Evolutionary conservation across 1,140 invertebrate species (phyloP).

Genomic region (Chlorops oryzae): DNA sequence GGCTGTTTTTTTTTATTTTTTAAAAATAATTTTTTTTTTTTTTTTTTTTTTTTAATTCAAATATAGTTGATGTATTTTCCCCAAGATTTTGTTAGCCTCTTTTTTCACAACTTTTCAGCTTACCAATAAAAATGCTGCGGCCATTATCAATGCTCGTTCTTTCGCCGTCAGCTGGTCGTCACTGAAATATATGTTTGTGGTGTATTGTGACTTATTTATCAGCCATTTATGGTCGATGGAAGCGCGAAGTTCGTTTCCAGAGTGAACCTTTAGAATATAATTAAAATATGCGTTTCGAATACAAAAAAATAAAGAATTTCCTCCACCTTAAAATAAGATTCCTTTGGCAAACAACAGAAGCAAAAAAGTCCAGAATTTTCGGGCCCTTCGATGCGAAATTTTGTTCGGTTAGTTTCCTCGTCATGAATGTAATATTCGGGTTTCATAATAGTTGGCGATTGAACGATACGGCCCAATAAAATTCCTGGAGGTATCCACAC

Average conservation of each 20-base stretch:
- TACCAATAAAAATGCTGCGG: conserved; percentile 52
- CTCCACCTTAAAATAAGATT: conserved; percentile 50
- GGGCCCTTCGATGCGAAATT: conserved; percentile 50
- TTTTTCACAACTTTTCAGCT: too few species aligned
- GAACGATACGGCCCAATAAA: conserved; percentile 47
- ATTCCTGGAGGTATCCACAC: conserved; percentile 51
- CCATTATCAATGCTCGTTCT: conserved; percentile 50
- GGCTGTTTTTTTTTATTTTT: too few species aligned
- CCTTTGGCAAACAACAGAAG: conserved; percentile 45
- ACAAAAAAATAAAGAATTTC: background rate
- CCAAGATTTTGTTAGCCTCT: too few species aligned
- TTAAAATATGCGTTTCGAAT: background rate
- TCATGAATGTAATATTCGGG: conserved; percentile 48
- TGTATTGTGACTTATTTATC: conserved; percentile 48
- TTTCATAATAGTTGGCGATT: conserved; percentile 46
- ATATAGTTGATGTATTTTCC: too few species aligned
- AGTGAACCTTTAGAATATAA: conserved; percentile 31
- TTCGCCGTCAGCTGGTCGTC: conserved; percentile 43
- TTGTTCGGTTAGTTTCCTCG: conserved; percentile 39
- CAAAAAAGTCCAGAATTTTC: conserved; percentile 34
- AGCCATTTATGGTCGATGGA: conserved; percentile 52
- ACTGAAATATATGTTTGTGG: conserved; percentile 51
- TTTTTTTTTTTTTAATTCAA: too few species aligned
- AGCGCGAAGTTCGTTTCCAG: conserved; percentile 44
- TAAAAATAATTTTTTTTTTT: too few species aligned